Evolutionary conservation across 2,113 vertebrate species (phyloP).

Genomic region (Alosa alosa): DNA sequence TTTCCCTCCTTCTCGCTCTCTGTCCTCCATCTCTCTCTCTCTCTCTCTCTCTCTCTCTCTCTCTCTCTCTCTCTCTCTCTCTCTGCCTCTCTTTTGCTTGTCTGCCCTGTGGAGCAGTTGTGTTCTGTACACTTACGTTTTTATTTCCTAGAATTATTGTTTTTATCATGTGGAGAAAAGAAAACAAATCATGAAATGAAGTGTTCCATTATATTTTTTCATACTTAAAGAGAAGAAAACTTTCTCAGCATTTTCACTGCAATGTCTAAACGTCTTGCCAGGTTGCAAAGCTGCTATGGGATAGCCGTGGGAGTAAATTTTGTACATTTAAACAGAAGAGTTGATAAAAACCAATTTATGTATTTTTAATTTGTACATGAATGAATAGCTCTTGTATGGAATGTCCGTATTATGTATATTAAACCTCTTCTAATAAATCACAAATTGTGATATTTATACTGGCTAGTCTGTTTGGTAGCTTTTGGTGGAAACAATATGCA

Average conservation of each 20-base stretch:
- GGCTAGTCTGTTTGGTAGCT: slow-evolving; percentile 18
- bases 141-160: slow-evolving; percentile 67
- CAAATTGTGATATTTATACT: slow-evolving; percentile 68
- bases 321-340: slow-evolving; percentile 83
- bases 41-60: neutral
- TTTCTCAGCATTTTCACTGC: slow-evolving; percentile 71
- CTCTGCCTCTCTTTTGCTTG: slow-evolving; percentile 42
- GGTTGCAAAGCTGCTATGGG: slow-evolving; percentile 87
- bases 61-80: neutral
- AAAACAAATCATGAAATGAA: slow-evolving; percentile 52
- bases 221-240: slow-evolving; percentile 62
- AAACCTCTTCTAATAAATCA: slow-evolving; percentile 86
- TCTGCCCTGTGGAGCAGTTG: slow-evolving; percentile 82
- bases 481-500: too few species aligned
- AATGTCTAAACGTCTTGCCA: slow-evolving; percentile 71
- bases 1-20: neutral
- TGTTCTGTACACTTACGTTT: slow-evolving; percentile 58
- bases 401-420: slow-evolving; percentile 88
- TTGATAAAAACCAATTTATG: slow-evolving; percentile 70
- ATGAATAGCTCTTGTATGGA: slow-evolving; percentile 78
- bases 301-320: slow-evolving; percentile 75
- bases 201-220: slow-evolving; percentile 61
- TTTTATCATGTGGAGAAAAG: slow-evolving; percentile 14
- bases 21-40: neutral
- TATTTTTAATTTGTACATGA: slow-evolving; percentile 89